Evolutionary conservation across 2,888 invertebrate genomes (phyloP).

Genomic region (Drosophila neutralis): DNA sequence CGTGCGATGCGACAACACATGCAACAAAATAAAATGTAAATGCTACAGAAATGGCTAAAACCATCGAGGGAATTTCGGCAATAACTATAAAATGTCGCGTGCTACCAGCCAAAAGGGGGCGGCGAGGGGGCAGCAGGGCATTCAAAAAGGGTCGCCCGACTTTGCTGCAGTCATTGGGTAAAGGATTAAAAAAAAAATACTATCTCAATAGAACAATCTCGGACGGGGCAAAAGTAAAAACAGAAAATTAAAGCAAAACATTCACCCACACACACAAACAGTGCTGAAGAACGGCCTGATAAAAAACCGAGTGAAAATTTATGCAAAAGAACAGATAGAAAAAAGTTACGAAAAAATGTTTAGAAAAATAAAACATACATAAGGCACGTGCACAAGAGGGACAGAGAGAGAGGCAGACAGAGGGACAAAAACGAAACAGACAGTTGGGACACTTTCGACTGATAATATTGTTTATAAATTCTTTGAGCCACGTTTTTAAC

Average conservation of each 20-base stretch:
- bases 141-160: conserved; percentile 32
- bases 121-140: not conserved
- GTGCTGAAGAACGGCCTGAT: conserved; percentile 47
- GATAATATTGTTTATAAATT: conserved; percentile 54
- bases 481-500: conserved; percentile 27
- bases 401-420: not conserved
- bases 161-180: conserved; percentile 61
- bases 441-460: conserved; percentile 41
- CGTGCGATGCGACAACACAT: conserved; percentile 56
- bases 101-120: conserved; percentile 58
- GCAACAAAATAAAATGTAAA: conserved; percentile 73
- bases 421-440: conserved; percentile 13
- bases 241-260: conserved; percentile 54
- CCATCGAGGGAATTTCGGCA: conserved; percentile 78
- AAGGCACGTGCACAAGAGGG: conserved; percentile 30
- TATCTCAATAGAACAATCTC: conserved; percentile 79
- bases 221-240: conserved; percentile 40
- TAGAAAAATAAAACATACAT: conserved; percentile 45
- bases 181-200: conserved; percentile 76
- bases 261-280: conserved; percentile 19
- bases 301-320: conserved; percentile 78
- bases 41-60: conserved; percentile 70
- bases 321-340: conserved; percentile 72
- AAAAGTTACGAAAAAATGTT: conserved; percentile 26
- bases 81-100: conserved; percentile 79